Evolutionary conservation across 2,888 invertebrate species (phyloP), one percentile per base, ranked within the genome.

Genomic region (Arrhopalites spinosus): DNA sequence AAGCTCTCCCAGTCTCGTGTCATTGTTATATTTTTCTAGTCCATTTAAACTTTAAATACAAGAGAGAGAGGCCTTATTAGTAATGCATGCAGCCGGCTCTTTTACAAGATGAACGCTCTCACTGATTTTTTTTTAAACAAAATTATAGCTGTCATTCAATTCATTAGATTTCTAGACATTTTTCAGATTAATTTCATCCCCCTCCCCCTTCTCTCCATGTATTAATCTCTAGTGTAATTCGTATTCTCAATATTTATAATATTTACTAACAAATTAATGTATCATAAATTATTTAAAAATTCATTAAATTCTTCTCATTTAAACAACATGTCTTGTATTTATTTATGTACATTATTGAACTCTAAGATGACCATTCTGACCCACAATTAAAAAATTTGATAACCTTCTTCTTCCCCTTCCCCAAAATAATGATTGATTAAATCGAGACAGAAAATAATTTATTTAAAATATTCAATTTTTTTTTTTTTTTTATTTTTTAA

Each of bases 401-500:
- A 67, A 67, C 66, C 66, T 25, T 43, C 23, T 15, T 56, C 36
- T 11, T 36, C 36, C 36, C 11, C 36, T 36, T 11, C 3, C 36
- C 3, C 3, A 36, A 36, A 36, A 36, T 36, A 11, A n/a, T n/a
- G n/a, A n/a, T n/a, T 11, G 36, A 36, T 36, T 8, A 56, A 56
- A 67, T 5, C 2, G 66, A 67, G 1, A 7, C n/a, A 25, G 66
- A 67, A 56, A 23, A 56, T 8, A 23, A 43, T 13, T 17, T n/a
- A 8, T 56, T 56, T 8, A 56, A 20, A 20, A n/a, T 56, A 8
- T 3, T 30, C 36, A 67, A 36, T 67, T 7, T 8, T 23, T 25
- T 13, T 23, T 23, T 53, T 53, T 53, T 53, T 13, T 53, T 7
- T 36, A 5, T 70, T 76, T 64, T 61, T 67, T 71, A 15, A 61